Evolutionary conservation across 2,113 vertebrate species (phyloP).

Genomic region (Oreochromis spilurus): DNA sequence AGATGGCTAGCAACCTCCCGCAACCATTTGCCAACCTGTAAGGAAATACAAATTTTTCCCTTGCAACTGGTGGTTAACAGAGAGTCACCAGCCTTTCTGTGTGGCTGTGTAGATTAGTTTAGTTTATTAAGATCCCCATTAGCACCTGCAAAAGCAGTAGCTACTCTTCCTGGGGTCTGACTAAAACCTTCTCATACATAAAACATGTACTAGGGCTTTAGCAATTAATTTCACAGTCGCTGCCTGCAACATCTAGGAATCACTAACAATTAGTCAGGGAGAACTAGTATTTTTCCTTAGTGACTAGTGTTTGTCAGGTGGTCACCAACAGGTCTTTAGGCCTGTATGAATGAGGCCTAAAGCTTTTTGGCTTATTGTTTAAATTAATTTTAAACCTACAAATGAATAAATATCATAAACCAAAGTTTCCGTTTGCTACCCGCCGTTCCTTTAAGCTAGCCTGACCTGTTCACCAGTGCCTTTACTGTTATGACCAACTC

Average conservation of each 20-base stretch:
- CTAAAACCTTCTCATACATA: fast-evolving
- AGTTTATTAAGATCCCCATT: background rate
- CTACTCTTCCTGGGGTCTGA: background rate
- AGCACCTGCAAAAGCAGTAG: background rate
- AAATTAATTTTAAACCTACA: background rate
- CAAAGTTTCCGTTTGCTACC: background rate
- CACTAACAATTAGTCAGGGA: background rate
- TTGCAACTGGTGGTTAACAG: background rate
- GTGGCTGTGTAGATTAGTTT: background rate
- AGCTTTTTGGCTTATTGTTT: background rate
- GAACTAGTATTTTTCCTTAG: background rate
- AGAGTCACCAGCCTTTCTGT: background rate
- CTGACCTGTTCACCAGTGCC: background rate
- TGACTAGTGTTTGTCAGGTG: background rate
- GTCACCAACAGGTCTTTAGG: background rate
- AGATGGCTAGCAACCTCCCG: background rate
- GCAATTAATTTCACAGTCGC: background rate
- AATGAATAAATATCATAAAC: background rate
- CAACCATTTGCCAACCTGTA: background rate
- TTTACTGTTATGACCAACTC: background rate
- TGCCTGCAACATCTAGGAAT: background rate
- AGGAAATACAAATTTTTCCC: background rate
- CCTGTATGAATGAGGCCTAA: background rate
- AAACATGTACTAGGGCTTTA: background rate
- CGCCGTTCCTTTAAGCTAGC: fast-evolving